Percentiles rank a stretch among this genome's conserved stretches.
phyloP scores from a whole-genome alignment of 2,113 vertebrate species.

The Hypomesus transpacificus region DNA sequence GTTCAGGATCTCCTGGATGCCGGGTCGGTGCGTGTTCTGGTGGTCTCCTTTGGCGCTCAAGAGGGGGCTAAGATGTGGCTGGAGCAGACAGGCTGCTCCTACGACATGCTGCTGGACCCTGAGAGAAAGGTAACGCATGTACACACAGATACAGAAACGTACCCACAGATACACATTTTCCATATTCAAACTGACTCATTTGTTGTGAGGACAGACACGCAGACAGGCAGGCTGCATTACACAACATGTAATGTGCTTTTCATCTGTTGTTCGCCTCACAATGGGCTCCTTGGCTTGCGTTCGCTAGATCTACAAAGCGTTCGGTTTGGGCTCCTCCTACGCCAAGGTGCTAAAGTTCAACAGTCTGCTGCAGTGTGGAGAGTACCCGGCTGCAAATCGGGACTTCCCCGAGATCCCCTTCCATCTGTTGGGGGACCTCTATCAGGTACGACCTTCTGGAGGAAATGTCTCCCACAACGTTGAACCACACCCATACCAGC shows the following conservation, averaged over 20 bases:
- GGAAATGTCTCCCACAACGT: background rate
- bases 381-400: slow-evolving; percentile 36
- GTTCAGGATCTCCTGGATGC: slow-evolving; percentile 55
- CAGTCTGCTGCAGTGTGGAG: slow-evolving; percentile 55
- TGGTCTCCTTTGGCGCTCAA: slow-evolving; percentile 57
- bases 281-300: background rate
- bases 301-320: slow-evolving; percentile 62
- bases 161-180: no score
- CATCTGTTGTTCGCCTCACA: background rate
- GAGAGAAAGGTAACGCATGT: slow-evolving; percentile 49
- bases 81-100: slow-evolving; percentile 61
- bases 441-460: slow-evolving; percentile 61
- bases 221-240: no score
- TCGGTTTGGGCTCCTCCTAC: slow-evolving; percentile 68
- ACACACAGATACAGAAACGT: background rate
- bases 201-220: no score
- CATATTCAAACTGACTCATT: no score
- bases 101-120: slow-evolving; percentile 63
- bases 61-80: slow-evolving; percentile 66
- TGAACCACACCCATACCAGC: background rate
- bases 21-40: slow-evolving; percentile 60
- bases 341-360: slow-evolving; percentile 67
- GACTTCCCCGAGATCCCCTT: slow-evolving; percentile 56
- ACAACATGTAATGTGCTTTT: background rate
- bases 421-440: slow-evolving; percentile 62